These are phyloP conservation scores for Serilophus lunatus DNA, from an alignment of 2,113 vertebrate species.

Conservation along the genomic window DNA sequence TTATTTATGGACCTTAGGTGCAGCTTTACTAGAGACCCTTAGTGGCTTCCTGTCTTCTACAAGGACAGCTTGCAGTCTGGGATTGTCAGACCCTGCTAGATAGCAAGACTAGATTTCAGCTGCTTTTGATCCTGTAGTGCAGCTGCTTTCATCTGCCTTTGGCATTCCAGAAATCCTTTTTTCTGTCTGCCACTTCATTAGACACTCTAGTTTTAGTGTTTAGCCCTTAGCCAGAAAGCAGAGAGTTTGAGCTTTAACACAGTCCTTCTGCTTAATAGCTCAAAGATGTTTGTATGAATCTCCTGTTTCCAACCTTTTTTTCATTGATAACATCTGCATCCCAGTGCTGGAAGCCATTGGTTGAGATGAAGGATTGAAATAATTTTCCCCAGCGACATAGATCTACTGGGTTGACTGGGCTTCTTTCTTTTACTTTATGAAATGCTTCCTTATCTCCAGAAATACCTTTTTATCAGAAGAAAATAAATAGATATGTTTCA, in stretches of 20 bases:
- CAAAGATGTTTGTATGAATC: background rate
- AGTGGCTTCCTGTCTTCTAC: background rate
- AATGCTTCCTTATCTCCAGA: conserved; percentile 37
- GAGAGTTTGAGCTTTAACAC: background rate
- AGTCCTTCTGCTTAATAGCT: background rate
- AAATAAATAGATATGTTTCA: background rate
- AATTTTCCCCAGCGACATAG: background rate
- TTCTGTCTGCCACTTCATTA: background rate
- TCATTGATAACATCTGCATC: conserved; percentile 9
- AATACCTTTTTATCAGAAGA: background rate
- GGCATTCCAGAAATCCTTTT: background rate
- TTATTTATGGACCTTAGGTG: background rate
- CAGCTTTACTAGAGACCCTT: background rate
- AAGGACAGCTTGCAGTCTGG: background rate
- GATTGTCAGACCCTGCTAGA: background rate
- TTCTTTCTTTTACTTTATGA: conserved; percentile 1
- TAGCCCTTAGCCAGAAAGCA: background rate
- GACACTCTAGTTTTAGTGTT: background rate
- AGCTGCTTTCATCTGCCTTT: background rate
- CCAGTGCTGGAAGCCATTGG: background rate
- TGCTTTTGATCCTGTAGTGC: background rate
- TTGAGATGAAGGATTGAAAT: background rate
- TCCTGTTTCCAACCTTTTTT: background rate
- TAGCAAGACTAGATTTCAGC: background rate
- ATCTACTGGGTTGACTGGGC: background rate